Conservation (phyloP, 2,888 invertebrate genomes). For the Sinhomidia bicolor region DNA sequence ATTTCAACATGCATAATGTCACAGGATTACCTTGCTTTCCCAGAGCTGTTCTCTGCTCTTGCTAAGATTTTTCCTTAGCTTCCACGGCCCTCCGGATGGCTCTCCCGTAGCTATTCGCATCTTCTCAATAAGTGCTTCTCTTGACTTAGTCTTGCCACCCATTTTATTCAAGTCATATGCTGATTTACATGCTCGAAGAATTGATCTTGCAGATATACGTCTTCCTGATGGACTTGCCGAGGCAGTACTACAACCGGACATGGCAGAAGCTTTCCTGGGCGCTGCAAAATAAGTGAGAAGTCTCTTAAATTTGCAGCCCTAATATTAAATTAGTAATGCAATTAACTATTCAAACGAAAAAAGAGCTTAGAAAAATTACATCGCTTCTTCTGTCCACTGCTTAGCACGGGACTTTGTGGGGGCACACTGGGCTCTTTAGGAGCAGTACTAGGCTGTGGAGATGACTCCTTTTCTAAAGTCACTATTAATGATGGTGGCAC, state of each 20-base stretch:
- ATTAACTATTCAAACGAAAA: too few relatives aligned
- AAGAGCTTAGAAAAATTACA: constrained; percentile 69
- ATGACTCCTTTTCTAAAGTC: constrained; percentile 6
- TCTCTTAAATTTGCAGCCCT: too few relatives aligned
- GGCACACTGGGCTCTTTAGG: constrained; percentile 21
- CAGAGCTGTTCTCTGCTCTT: constrained; percentile 80
- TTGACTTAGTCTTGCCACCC: constrained; percentile 78
- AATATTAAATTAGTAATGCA: too few relatives aligned
- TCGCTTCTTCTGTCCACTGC: constrained; percentile 72
- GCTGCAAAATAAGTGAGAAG: constrained; percentile 45
- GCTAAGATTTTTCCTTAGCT: constrained; percentile 76
- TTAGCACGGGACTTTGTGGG: constrained; percentile 22
- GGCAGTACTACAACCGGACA: constrained; percentile 72
- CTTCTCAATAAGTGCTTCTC: constrained; percentile 78
- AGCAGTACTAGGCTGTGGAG: constrained; percentile 33
- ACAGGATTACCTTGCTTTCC: constrained; percentile 78
- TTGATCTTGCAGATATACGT: constrained; percentile 74
- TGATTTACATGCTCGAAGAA: constrained; percentile 75
- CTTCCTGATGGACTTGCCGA: constrained; percentile 71
- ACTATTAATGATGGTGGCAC: constrained; percentile 49
- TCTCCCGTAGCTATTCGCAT: constrained; percentile 74
- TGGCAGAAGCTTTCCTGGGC: constrained; percentile 75
- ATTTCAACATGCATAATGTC: not conserved
- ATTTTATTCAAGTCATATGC: constrained; percentile 77
- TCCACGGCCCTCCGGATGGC: constrained; percentile 72